Conservation (phyloP, 2,888 invertebrate genomes). For the Caenorhabditis zanzibari region DNA sequence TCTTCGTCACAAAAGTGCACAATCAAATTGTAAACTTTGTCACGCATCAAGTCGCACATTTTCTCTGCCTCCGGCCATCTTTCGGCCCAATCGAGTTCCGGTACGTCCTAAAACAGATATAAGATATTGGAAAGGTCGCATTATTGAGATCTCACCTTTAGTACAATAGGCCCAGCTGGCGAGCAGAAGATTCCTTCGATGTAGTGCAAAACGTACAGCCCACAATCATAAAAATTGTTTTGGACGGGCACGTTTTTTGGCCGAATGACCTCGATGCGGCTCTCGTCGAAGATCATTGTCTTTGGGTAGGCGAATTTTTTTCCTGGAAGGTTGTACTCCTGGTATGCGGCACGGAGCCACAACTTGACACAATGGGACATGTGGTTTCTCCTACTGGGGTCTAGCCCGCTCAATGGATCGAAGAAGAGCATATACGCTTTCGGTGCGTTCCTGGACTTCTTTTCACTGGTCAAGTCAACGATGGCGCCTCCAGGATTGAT, state of each 20-base stretch:
- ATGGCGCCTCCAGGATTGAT: slow-evolving; percentile 91
- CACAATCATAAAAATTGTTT: slow-evolving; percentile 97
- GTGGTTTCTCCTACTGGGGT: slow-evolving; percentile 32
- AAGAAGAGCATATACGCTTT: slow-evolving; percentile 50
- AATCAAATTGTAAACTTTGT: slow-evolving; percentile 57
- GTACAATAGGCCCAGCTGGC: slow-evolving; percentile 17
- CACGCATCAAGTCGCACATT: slow-evolving; percentile 55
- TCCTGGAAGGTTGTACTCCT: slow-evolving; percentile 18
- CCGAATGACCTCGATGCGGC: slow-evolving; percentile 20
- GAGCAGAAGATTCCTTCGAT: slow-evolving; percentile 90
- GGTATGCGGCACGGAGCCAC: slow-evolving; percentile 22
- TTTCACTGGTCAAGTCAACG: slow-evolving; percentile 89
- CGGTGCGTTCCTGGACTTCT: slow-evolving; percentile 27
- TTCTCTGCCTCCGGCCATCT: slow-evolving; percentile 33
- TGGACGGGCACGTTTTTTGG: slow-evolving; percentile 90
- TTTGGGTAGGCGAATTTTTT: background rate
- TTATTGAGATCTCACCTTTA: slow-evolving; percentile 22
- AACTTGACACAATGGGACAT: slow-evolving; percentile 28
- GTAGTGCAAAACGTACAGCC: slow-evolving; percentile 95
- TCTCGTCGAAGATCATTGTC: slow-evolving; percentile 14
- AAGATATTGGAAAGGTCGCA: background rate
- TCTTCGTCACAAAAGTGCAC: background rate
- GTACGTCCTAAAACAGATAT: slow-evolving; percentile 43
- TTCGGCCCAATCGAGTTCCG: slow-evolving; percentile 51
- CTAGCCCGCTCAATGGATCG: slow-evolving; percentile 58